These are phyloP conservation scores for Edolisoma coerulescens DNA, from an alignment of 2,113 vertebrate genomes.

Conservation along the genomic window DNA sequence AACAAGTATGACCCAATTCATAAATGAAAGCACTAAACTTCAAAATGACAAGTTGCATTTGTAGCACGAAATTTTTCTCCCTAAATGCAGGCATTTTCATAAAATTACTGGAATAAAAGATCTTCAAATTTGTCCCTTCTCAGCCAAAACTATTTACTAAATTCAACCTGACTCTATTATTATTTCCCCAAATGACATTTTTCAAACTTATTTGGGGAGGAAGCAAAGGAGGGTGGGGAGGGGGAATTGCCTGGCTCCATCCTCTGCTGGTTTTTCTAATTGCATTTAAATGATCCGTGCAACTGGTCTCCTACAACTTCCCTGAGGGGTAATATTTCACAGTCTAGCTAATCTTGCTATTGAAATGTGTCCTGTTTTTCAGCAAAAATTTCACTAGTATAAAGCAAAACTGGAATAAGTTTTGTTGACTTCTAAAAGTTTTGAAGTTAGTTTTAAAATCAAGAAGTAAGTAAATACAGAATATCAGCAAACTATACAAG, in stretches of 20 bases:
- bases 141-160: background rate
- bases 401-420: background rate
- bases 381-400: background rate
- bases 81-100: background rate
- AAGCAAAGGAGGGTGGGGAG: background rate
- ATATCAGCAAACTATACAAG: background rate
- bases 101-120: background rate
- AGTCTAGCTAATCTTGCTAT: constrained; percentile 36
- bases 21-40: background rate
- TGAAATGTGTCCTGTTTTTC: constrained; percentile 18
- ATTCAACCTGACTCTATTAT: constrained; percentile 3
- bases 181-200: constrained; percentile 19
- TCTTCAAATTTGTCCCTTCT: background rate
- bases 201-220: background rate
- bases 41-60: background rate
- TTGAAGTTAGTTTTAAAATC: background rate
- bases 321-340: constrained; percentile 58
- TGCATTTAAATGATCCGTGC: constrained; percentile 62
- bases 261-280: constrained; percentile 60
- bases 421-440: background rate
- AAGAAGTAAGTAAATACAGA: background rate
- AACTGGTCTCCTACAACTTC: constrained; percentile 43
- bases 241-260: constrained; percentile 51
- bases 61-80: background rate
- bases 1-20: background rate